Percentiles rank a stretch among this genome's conserved stretches.
Conservation (phyloP, 1,140 invertebrate species). For the Nasonia longicornis region DNA sequence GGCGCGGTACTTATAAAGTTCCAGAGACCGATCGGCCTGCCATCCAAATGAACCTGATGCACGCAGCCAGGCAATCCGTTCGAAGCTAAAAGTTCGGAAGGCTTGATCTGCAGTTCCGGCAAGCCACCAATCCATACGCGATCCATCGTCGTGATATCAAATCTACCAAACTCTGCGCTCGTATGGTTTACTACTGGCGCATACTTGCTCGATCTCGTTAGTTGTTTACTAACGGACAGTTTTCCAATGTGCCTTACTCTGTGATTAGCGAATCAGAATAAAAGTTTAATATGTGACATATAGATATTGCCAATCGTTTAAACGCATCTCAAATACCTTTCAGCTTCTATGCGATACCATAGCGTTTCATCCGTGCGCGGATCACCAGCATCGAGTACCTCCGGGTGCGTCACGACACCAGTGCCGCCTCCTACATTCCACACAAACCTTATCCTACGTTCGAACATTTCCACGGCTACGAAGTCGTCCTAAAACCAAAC, state of each 20-base stretch:
- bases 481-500: conserved; percentile 73
- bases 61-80: conserved; percentile 81
- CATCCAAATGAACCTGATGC: conserved; percentile 82
- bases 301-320: too few relatives aligned
- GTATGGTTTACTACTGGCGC: conserved; percentile 65
- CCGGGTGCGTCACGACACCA: conserved; percentile 74
- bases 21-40: conserved; percentile 86
- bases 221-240: conserved; percentile 69
- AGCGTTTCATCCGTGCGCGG: conserved; percentile 72
- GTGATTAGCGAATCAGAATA: conserved; percentile 42
- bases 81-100: conserved; percentile 64
- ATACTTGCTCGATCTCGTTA: conserved; percentile 58
- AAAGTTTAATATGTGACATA: too few relatives aligned
- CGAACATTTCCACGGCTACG: conserved; percentile 82
- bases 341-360: conserved; percentile 82
- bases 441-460: conserved; percentile 79
- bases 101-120: conserved; percentile 67
- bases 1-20: conserved; percentile 79
- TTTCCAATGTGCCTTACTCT: conserved; percentile 73
- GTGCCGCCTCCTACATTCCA: conserved; percentile 84
- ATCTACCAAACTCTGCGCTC: conserved; percentile 67
- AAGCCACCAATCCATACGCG: conserved; percentile 73
- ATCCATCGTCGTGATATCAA: conserved; percentile 70
- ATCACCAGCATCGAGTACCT: conserved; percentile 71
- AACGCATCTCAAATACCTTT: conserved; percentile 67